Percentiles rank a stretch among this genome's conserved stretches.
Conservation (phyloP, 2,797 vertebrate genomes). For the Halcyon smyrnensis region DNA sequence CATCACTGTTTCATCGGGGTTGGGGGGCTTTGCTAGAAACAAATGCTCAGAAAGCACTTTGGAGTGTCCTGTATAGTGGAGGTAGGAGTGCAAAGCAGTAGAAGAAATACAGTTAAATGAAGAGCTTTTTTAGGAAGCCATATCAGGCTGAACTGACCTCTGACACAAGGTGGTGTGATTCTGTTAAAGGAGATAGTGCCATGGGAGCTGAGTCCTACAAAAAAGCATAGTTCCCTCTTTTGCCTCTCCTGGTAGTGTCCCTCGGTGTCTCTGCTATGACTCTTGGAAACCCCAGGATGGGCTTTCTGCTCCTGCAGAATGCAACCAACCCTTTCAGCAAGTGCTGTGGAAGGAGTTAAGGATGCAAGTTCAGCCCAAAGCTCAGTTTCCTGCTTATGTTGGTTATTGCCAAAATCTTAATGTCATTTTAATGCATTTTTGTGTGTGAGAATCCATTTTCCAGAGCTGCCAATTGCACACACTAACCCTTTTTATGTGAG, state of each 20-base stretch:
- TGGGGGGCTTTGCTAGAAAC: background rate
- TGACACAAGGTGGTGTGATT: background rate
- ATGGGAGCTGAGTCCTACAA: fast-evolving
- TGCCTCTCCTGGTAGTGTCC: background rate
- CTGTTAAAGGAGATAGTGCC: background rate
- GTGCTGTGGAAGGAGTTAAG: background rate
- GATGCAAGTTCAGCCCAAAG: slow-evolving; percentile 13
- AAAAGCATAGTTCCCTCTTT: background rate
- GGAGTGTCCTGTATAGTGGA: fast-evolving
- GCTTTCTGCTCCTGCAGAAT: background rate
- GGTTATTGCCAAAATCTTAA: slow-evolving; percentile 68
- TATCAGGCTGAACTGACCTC: background rate
- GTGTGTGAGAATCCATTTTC: slow-evolving; percentile 70
- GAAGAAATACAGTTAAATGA: background rate
- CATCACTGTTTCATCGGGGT: fast-evolving
- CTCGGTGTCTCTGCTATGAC: background rate
- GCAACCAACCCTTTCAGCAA: fast-evolving
- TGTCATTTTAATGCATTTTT: slow-evolving; percentile 74
- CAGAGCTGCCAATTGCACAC: slow-evolving; percentile 56
- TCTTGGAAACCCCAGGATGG: background rate
- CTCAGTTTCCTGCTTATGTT: slow-evolving; percentile 8
- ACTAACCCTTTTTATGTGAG: slow-evolving; percentile 56
- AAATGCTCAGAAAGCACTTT: background rate
- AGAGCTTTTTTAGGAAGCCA: background rate
- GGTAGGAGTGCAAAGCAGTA: background rate